Percentiles rank a stretch among this genome's conserved stretches.
phyloP scores from a whole-genome alignment of 2,113 vertebrate genomes.

The Oreochromis niloticus region DNA sequence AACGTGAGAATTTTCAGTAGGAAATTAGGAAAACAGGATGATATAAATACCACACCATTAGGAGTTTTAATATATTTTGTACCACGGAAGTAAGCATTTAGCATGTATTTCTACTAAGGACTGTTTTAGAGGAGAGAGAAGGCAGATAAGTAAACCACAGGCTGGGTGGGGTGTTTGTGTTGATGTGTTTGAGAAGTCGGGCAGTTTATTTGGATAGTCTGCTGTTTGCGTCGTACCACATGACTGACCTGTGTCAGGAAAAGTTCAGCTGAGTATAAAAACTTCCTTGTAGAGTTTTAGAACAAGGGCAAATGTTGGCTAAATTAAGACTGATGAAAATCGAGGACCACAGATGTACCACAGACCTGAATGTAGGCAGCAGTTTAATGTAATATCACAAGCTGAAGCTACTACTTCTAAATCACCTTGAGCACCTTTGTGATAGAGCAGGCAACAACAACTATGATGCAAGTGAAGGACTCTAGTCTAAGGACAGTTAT shows the following conservation, averaged over 20 bases:
- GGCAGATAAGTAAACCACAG: background rate
- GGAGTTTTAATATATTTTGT: background rate
- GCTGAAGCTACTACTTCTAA: background rate
- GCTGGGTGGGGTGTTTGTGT: background rate
- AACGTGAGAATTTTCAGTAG: background rate
- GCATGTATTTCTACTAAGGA: background rate
- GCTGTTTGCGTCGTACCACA: background rate
- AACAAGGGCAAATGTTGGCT: fast-evolving
- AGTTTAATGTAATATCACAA: background rate
- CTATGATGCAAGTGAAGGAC: background rate
- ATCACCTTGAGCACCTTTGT: background rate
- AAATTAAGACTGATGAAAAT: background rate
- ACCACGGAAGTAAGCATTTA: background rate
- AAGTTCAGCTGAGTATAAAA: background rate
- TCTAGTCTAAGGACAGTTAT: background rate
- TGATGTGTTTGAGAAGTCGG: background rate
- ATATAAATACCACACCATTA: background rate
- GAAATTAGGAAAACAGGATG: background rate
- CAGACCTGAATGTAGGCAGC: background rate
- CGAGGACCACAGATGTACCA: fast-evolving
- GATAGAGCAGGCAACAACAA: background rate
- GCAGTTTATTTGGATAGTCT: background rate
- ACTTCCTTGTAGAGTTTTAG: background rate
- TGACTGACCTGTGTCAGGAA: background rate
- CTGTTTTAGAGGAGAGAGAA: background rate